Evolutionary conservation across 2,797 vertebrate genomes (phyloP).

Genomic region (Leptodactylus fallax): DNA sequence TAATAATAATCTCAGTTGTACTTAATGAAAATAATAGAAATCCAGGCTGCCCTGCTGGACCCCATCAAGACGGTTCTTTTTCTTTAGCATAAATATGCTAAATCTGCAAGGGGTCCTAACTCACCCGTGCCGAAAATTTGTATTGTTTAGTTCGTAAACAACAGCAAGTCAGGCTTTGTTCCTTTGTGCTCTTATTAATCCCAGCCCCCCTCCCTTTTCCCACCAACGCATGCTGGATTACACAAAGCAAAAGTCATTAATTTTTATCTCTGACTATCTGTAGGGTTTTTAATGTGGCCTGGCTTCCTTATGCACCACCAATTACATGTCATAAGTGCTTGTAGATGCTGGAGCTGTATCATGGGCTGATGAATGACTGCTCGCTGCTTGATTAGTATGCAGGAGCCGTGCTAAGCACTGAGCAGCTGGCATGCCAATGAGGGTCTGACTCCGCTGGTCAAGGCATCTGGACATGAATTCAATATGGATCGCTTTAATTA

Average conservation of each 20-base stretch:
- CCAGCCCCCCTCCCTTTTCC: conserved; percentile 68
- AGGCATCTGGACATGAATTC: conserved; percentile 84
- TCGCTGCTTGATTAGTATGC: conserved; percentile 81
- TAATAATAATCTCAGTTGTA: conserved; percentile 46
- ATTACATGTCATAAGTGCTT: conserved; percentile 87
- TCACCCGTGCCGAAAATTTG: conserved; percentile 79
- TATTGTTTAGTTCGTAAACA: conserved; percentile 81
- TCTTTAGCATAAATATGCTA: conserved; percentile 75
- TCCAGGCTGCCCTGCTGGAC: conserved; percentile 71
- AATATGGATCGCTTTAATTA: conserved; percentile 85
- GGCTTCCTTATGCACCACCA: conserved; percentile 85
- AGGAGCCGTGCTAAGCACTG: conserved; percentile 75
- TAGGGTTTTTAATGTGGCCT: conserved; percentile 86
- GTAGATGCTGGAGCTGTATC: conserved; percentile 82
- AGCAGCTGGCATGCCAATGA: conserved; percentile 85
- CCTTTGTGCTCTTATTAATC: conserved; percentile 83
- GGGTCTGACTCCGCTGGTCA: conserved; percentile 81
- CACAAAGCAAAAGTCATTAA: conserved; percentile 89
- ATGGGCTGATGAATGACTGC: conserved; percentile 83
- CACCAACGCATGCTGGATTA: conserved; percentile 78
- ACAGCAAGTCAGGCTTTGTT: conserved; percentile 80
- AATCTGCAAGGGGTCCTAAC: conserved; percentile 76
- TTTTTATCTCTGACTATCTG: conserved; percentile 88
- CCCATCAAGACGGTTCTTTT: conserved; percentile 72
- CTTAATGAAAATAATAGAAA: conserved; percentile 55